Conservation (phyloP, 2,797 vertebrate species). For the Darevskia mixta region DNA sequence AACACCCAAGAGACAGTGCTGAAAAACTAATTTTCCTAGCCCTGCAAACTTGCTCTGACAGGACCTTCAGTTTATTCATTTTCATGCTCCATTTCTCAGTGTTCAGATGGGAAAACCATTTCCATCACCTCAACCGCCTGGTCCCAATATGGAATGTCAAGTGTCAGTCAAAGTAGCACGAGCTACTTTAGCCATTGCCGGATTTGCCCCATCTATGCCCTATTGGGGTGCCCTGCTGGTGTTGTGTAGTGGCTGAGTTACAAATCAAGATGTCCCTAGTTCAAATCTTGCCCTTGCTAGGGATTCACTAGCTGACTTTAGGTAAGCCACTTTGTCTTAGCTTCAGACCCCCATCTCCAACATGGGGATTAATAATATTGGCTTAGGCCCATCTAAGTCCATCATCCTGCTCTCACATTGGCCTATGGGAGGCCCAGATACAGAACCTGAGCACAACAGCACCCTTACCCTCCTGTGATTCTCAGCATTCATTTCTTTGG, state of each 20-base stretch:
- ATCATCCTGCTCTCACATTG: neutral
- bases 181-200: neutral
- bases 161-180: no score
- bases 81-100: neutral
- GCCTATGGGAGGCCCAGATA: neutral
- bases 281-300: no score
- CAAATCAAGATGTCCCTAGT: no score
- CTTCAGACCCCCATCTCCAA: no score
- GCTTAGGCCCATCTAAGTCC: neutral
- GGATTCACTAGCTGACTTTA: no score
- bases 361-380: neutral
- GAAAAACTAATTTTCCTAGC: neutral
- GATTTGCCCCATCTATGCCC: neutral
- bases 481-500: neutral
- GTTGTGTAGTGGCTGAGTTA: no score
- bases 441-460: neutral
- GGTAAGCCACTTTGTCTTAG: neutral
- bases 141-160: neutral
- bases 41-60: neutral
- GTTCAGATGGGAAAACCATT: neutral
- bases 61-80: neutral
- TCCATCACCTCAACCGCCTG: neutral
- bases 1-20: neutral
- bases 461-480: neutral
- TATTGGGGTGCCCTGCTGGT: neutral